Evolutionary conservation across 1,140 invertebrate species (phyloP), one percentile per base, ranked within the genome.

Genomic region (Vanessa atalanta): DNA sequence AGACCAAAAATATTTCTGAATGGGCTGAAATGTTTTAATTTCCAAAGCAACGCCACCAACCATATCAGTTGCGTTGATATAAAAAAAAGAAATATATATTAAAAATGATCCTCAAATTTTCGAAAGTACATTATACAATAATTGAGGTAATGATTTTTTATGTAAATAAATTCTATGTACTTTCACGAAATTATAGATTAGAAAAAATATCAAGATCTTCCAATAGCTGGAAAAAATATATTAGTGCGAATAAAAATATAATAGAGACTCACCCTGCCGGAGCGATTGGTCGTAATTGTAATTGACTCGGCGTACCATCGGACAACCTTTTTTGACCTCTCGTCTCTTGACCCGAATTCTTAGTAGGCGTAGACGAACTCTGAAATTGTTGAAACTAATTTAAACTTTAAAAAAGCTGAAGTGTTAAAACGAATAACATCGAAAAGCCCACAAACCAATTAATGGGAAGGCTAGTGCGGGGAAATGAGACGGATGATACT

Each of bases 301-400:
- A 73, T 57, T 92, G 90, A 80, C 82, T 92, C 0, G 90, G 90
- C 8, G 89, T 88, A 2, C 90, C 90, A 77, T 92, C 90, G 6
- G 90, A 91, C 31, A 92, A 66, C 70, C 90, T 81, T 68, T 92
- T 92, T 67, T 92, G 90, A 43, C 89, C 90, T 77, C 90, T 79
- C 12, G 76, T 55, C 55, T 92, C 89, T 79, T 90, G 88, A 26
- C 79, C 73, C 50, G 85, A 72, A 79, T 79, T 89, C 77, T 91
- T 91, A 7, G 86, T 88, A 14, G 86, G 81, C 0, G 85, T 87
- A 8, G 88, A 81, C 13, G 83, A 71, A 77, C 78, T 90, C 89
- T 91, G 83, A 77, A 88, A 88, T 68, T 20, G 37, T 60, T 9
- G 15, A 53, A n/a, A 53, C 51, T 53, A 53, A 51, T 15, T 43